Evolutionary conservation across 1,140 invertebrate genomes (phyloP).

Genomic region (Bombus pyrosoma): DNA sequence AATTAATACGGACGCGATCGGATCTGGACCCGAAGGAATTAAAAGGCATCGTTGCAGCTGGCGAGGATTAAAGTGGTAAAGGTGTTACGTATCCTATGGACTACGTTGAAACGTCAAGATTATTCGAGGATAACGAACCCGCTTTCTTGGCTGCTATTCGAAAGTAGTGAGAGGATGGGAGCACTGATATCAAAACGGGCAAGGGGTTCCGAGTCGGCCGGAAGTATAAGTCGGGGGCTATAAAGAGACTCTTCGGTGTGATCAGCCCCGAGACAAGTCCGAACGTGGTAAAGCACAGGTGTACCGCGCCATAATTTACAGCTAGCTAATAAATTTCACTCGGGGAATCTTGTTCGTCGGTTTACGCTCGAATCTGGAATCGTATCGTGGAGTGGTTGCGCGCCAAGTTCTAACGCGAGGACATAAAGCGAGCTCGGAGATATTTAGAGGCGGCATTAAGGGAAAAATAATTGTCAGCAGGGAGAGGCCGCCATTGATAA

Average conservation of each 20-base stretch:
- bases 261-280: slow-evolving; percentile 54
- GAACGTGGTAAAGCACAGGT: slow-evolving; percentile 63
- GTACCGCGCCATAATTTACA: slow-evolving; percentile 76
- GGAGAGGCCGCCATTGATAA: slow-evolving; percentile 31
- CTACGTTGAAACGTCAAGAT: slow-evolving; percentile 50
- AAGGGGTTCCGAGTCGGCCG: slow-evolving; percentile 29
- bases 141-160: slow-evolving; percentile 14
- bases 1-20: slow-evolving; percentile 60
- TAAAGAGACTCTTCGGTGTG: slow-evolving; percentile 35
- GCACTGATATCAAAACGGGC: slow-evolving; percentile 32
- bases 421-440: slow-evolving; percentile 33
- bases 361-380: slow-evolving; percentile 54
- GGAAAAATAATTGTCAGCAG: slow-evolving; percentile 40
- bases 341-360: slow-evolving; percentile 70
- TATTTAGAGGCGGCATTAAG: slow-evolving; percentile 49
- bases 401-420: slow-evolving; percentile 28
- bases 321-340: slow-evolving; percentile 77
- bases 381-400: slow-evolving; percentile 36
- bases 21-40: slow-evolving; percentile 50
- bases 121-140: slow-evolving; percentile 41
- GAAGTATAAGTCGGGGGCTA: slow-evolving; percentile 44
- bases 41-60: slow-evolving; percentile 56
- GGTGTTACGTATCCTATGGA: slow-evolving; percentile 42
- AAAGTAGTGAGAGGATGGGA: slow-evolving; percentile 29
- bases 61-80: slow-evolving; percentile 40